Percentiles rank a stretch among this genome's conserved stretches.
phyloP scores from a whole-genome alignment of 2,888 invertebrate species.

The Liopterus haemorrhoidalis region DNA sequence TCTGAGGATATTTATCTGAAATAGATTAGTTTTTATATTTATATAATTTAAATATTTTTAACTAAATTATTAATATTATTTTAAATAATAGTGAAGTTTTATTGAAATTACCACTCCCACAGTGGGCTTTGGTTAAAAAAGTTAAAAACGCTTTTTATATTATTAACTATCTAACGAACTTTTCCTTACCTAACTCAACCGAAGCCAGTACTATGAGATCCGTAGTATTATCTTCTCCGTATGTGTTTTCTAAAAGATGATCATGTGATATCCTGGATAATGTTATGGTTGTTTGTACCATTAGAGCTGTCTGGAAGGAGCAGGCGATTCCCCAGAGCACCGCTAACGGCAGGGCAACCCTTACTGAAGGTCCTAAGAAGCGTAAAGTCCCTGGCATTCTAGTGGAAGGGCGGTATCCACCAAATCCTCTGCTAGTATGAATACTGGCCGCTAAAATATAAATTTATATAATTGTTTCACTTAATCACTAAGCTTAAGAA shows the following conservation, averaged over 20 bases:
- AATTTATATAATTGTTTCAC: slow-evolving; percentile 2
- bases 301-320: slow-evolving; percentile 50
- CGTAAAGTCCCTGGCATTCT: slow-evolving; percentile 41
- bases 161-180: no score
- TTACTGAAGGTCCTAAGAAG: slow-evolving; percentile 41
- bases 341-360: slow-evolving; percentile 40
- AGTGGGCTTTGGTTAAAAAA: no score
- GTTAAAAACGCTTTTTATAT: no score
- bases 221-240: slow-evolving; percentile 26
- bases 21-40: no score
- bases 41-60: no score
- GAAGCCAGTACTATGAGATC: slow-evolving; percentile 36
- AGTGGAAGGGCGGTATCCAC: slow-evolving; percentile 41
- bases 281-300: slow-evolving; percentile 52
- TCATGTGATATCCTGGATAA: slow-evolving; percentile 38
- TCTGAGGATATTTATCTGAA: no score
- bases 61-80: no score
- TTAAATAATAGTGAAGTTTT: no score
- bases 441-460: slow-evolving; percentile 52
- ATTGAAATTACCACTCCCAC: no score
- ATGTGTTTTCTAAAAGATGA: slow-evolving; percentile 21
- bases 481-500: background rate
- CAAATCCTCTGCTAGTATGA: slow-evolving; percentile 52
- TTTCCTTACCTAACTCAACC: no score
- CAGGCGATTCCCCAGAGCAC: slow-evolving; percentile 54